phyloP scores from a whole-genome alignment of 2,113 vertebrate species.

The Marmota monax region DNA sequence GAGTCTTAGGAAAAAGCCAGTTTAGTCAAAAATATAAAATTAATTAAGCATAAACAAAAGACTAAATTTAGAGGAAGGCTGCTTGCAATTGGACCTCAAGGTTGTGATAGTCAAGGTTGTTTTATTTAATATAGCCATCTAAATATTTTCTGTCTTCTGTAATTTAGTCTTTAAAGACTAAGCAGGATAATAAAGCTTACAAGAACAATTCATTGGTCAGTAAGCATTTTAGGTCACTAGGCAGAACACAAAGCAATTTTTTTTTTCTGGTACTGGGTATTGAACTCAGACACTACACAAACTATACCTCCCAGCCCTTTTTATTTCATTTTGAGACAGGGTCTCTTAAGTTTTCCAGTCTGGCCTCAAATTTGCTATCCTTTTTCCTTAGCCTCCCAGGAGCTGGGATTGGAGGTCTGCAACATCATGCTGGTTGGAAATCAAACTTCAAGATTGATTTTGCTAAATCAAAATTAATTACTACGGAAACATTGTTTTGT shows the following conservation, averaged over 20 bases:
- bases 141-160: not conserved
- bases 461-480: not conserved
- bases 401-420: not conserved
- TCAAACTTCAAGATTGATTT: not conserved
- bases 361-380: not conserved
- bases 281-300: not conserved
- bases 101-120: not conserved
- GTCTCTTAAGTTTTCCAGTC: not conserved
- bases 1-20: not conserved
- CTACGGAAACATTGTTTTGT: not conserved
- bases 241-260: not conserved
- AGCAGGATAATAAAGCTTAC: not conserved
- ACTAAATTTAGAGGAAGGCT: not conserved
- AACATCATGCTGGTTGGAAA: not conserved
- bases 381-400: not conserved
- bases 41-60: constrained; percentile 9
- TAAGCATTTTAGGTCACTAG: not conserved
- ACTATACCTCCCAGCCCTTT: not conserved
- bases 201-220: not conserved
- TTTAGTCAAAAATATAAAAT: constrained; percentile 28
- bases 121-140: not conserved
- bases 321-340: not conserved
- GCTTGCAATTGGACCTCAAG: not conserved
- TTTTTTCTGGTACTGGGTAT: not conserved
- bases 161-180: not conserved